A percentile compares a stretch with the other conserved stretches of the same genome.
Conservation (phyloP, 2,888 invertebrate genomes). For the Minunthozetes semirufus region DNA sequence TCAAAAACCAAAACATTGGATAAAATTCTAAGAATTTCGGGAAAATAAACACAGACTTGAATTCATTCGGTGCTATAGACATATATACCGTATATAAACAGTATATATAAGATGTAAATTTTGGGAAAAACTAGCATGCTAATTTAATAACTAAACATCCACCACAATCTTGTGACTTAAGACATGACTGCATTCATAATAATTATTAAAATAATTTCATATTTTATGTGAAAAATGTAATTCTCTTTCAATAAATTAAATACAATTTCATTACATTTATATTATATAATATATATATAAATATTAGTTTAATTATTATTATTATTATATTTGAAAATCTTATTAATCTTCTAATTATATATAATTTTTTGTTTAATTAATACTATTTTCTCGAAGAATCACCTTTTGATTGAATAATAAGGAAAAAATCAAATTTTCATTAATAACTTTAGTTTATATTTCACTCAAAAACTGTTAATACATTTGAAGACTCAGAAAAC, state of each 20-base stretch:
- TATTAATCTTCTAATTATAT: background rate
- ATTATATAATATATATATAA: conserved; percentile 3
- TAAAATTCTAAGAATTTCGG: too few relatives aligned
- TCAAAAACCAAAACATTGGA: background rate
- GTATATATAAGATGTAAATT: too few relatives aligned
- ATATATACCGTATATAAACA: background rate
- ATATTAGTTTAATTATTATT: background rate
- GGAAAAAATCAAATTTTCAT: too few relatives aligned
- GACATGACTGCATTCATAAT: background rate
- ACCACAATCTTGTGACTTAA: background rate
- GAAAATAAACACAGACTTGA: background rate
- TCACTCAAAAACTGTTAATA: too few relatives aligned
- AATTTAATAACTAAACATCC: background rate
- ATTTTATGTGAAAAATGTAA: background rate
- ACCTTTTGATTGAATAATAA: too few relatives aligned
- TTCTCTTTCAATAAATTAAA: background rate
- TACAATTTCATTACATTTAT: background rate
- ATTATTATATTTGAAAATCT: too few relatives aligned
- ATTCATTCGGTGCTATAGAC: background rate
- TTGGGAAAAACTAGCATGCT: too few relatives aligned
- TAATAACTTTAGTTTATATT: too few relatives aligned
- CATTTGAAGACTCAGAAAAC: too few relatives aligned
- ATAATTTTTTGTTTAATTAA: background rate
- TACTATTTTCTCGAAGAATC: background rate
- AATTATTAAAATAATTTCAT: background rate